Evolutionary conservation across 2,888 invertebrate species (phyloP).

Genomic region (Troilus luridus): DNA sequence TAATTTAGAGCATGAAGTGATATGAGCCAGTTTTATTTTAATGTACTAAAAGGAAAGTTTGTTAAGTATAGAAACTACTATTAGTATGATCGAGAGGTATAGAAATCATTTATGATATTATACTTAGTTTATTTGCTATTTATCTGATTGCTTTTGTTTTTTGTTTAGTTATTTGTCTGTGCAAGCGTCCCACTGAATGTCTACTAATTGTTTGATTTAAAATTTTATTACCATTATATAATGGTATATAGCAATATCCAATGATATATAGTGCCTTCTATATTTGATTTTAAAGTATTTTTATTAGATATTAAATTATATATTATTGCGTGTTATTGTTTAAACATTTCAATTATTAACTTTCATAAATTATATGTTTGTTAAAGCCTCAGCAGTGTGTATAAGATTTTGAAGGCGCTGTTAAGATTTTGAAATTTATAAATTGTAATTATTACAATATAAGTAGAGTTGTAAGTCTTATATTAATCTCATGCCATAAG

Average conservation of each 20-base stretch:
- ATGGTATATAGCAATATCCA: constrained; percentile 26
- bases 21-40: constrained; percentile 41
- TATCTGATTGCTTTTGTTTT: constrained; percentile 52
- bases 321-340: constrained; percentile 49
- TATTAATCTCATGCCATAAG: constrained; percentile 55
- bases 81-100: neutral
- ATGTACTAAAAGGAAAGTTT: constrained; percentile 26
- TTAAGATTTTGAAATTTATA: constrained; percentile 43
- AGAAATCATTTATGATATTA: constrained; percentile 39
- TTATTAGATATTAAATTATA: constrained; percentile 45
- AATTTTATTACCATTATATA: constrained; percentile 19
- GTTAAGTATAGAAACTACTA: constrained; percentile 7
- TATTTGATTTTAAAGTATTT: constrained; percentile 38
- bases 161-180: constrained; percentile 51
- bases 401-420: neutral
- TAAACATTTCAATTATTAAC: constrained; percentile 46
- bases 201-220: constrained; percentile 38
- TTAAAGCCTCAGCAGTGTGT: constrained; percentile 32
- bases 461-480: constrained; percentile 40
- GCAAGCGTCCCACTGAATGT: neutral
- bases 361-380: constrained; percentile 38
- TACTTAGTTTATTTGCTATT: constrained; percentile 33
- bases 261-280: constrained; percentile 47
- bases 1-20: constrained; percentile 19
- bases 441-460: constrained; percentile 25